These are phyloP conservation scores for Cheilosia soror DNA, from an alignment of 2,888 invertebrate genomes.

Conservation along the genomic window DNA sequence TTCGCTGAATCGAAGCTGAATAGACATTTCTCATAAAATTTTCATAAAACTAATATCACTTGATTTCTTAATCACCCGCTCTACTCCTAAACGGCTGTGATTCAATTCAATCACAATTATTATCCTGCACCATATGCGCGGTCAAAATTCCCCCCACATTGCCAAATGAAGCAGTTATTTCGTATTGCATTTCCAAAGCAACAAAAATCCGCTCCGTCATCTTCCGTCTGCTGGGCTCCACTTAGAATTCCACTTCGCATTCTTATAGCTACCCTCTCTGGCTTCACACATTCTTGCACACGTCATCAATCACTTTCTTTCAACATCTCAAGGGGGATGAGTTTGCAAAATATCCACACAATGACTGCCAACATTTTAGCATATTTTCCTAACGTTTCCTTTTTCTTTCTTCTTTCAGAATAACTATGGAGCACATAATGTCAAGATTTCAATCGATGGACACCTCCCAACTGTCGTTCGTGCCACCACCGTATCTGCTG, in stretches of 20 bases:
- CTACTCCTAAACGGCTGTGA: neutral
- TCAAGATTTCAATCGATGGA: conserved; percentile 77
- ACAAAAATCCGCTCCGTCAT: conserved; percentile 45
- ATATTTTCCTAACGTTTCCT: conserved; percentile 44
- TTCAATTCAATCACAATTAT: conserved; percentile 17
- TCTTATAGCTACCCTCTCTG: conserved; percentile 37
- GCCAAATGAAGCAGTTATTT: conserved; percentile 11
- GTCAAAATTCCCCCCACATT: conserved; percentile 5
- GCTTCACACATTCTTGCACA: conserved; percentile 42
- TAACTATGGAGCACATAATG: conserved; percentile 82
- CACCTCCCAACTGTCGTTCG: conserved; percentile 77
- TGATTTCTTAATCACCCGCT: neutral
- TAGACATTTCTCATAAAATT: too few species aligned
- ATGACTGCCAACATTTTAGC: conserved; percentile 53
- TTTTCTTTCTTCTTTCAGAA: conserved; percentile 46
- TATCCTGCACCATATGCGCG: conserved; percentile 8
- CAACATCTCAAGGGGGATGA: conserved; percentile 47
- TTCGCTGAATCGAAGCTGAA: too few species aligned
- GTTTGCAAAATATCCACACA: conserved; percentile 36
- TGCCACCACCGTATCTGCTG: conserved; percentile 83
- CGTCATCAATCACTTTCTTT: conserved; percentile 64
- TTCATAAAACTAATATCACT: neutral
- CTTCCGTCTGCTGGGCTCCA: conserved; percentile 39
- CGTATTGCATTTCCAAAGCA: conserved; percentile 4
- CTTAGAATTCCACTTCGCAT: conserved; percentile 29